Conservation (phyloP, 2,797 vertebrate genomes). For the Ataeniobius toweri region DNA sequence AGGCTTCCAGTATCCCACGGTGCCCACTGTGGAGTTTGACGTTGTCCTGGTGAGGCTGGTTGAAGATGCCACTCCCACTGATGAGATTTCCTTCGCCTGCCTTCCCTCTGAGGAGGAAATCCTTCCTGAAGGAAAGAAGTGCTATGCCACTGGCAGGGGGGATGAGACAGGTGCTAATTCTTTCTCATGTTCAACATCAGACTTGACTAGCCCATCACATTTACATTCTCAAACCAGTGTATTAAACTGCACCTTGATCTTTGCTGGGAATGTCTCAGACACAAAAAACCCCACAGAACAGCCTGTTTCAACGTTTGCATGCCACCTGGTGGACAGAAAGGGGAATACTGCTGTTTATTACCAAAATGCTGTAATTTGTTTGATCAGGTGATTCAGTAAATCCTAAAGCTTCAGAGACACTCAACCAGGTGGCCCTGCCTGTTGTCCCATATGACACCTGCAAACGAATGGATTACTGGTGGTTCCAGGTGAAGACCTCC, state of each 20-base stretch:
- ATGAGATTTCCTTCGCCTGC: slow-evolving; percentile 78
- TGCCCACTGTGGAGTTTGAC: slow-evolving; percentile 82
- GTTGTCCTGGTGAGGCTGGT: slow-evolving; percentile 79
- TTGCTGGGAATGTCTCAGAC: neutral
- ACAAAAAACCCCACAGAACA: neutral
- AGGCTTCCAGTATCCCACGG: slow-evolving; percentile 80
- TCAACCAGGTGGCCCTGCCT: slow-evolving; percentile 83
- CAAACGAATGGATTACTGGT: slow-evolving; percentile 83
- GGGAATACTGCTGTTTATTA: slow-evolving; percentile 12
- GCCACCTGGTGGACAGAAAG: slow-evolving; percentile 61
- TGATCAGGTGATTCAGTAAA: slow-evolving; percentile 73
- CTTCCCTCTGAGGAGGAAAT: slow-evolving; percentile 75
- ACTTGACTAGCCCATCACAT: neutral
- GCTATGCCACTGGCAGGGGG: slow-evolving; percentile 83
- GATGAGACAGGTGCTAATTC: slow-evolving; percentile 79
- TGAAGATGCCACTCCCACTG: slow-evolving; percentile 63
- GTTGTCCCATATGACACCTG: slow-evolving; percentile 79
- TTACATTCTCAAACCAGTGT: neutral
- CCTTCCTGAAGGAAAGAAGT: slow-evolving; percentile 70
- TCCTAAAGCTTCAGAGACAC: slow-evolving; percentile 73
- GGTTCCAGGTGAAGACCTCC: slow-evolving; percentile 84
- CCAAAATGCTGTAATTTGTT: slow-evolving; percentile 9
- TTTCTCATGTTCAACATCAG: slow-evolving; percentile 6
- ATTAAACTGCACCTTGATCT: neutral
- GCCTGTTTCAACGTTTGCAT: slow-evolving; percentile 11